Base-by-base conservation (phyloP, 2,797 vertebrate species). In the Thripadectes ignobilis region DNA sequence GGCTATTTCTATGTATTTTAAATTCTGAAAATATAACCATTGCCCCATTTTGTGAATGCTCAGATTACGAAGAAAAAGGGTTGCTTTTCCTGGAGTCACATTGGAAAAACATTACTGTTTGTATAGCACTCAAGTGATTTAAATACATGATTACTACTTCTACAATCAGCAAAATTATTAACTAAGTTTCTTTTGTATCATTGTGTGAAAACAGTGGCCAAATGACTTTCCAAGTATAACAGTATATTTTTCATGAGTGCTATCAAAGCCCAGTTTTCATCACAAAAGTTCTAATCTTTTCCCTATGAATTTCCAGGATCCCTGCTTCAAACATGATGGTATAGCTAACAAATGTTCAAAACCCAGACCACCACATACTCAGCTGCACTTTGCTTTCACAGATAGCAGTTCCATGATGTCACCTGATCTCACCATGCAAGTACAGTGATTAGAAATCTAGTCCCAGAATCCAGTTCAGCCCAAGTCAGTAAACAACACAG, bases 281-380 rank as follows among this genome's bases (percentile, higher is more conserved):
- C 20, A 54, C 13, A 6, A 43, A 65, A 63, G 52, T n/a, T 51
- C 21, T 83, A 21, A 59, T 36, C 17, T 48, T 91, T 74, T 13
- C 19, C n/a, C 1, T 0, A 2, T 2, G 43, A 84, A 66, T 34
- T 84, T 75, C 39, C 43, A 90, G n/a, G 14, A 88, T 58, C 6
- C 32, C 10, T 6, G 3, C 34, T 71, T 74, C 36, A 72, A 80
- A 78, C 16, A 43, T 7, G 27, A 24, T 2, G 5, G 22, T 45
- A 8, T 7, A 87, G 20, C 24, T 76, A 76, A 69, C 9, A 48
- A 61, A 57, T 6, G 6, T 34, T 72, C 16, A 78, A 81, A 66
- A 49, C 38, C 20, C 45, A 78, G 26, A 54, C 14, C 21, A 3
- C 1, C 1, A 55, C 0, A 1, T 21, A 71, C 20, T 77, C 32